A percentile compares a stretch with the other conserved stretches of the same genome.
Evolutionary conservation across 2,113 vertebrate genomes (phyloP).

Genomic region (Mus pahari): DNA sequence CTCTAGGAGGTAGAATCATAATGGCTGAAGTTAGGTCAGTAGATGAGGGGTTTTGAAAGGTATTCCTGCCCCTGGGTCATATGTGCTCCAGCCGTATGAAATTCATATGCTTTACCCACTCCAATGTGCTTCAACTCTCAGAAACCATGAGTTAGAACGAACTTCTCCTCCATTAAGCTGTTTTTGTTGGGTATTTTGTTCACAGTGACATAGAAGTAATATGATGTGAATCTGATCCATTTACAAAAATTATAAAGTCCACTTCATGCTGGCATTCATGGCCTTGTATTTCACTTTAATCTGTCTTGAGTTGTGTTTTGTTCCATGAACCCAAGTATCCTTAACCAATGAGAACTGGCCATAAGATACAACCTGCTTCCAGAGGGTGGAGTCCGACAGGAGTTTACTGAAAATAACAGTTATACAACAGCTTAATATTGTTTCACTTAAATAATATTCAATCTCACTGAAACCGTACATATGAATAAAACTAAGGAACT

Average conservation of each 20-base stretch:
- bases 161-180: background rate
- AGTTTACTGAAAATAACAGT: background rate
- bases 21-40: background rate
- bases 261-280: background rate
- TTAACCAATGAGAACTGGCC: background rate
- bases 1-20: background rate
- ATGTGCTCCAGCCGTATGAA: background rate
- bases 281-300: constrained; percentile 4
- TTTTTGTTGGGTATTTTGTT: background rate
- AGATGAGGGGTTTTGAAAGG: background rate
- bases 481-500: constrained; percentile 23
- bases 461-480: background rate
- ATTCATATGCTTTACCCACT: background rate
- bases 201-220: background rate
- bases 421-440: background rate
- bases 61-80: background rate
- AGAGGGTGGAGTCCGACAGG: background rate
- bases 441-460: constrained; percentile 34
- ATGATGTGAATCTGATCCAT: background rate
- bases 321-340: background rate
- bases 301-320: background rate
- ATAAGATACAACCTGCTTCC: background rate
- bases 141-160: background rate
- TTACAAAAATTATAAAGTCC: background rate
- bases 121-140: too few relatives aligned